Evolutionary conservation across 2,113 vertebrate species (phyloP), one percentile per base, ranked within the genome.

Genomic region (Sprattus sprattus): DNA sequence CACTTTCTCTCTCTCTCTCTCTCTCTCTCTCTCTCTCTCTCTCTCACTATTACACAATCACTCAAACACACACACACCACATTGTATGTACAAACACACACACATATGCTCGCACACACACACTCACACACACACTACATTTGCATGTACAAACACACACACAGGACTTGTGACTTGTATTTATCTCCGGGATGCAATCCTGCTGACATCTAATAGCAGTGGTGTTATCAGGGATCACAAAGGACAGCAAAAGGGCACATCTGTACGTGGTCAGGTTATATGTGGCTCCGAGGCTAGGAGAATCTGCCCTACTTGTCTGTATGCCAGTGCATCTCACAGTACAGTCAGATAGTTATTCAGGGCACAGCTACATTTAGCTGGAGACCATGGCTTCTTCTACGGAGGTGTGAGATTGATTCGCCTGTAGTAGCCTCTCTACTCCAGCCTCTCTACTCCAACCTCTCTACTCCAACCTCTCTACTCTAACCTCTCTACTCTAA

Each of bases 181-280:
- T 60, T 60, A 7, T 60, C 28, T n/a, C 60, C 7, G 1, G 22
- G 32, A 78, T 78, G 32, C 28, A 39, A 10, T 71, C 64, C 7
- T 71, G 64, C 64, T 78, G 13, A 39, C 13, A 4, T 78, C 28
- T 39, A 78, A 28, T 13, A 28, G 25, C 64, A 71, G 64, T 28
- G 64, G 71, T 78, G 10, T 32, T 16, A 39, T 39, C 32, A 4
- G 13, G 71, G 28, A 6, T 44, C 71, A 78, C 28, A 80, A 83
- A 16, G 8, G 67, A 80, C 25, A 83, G 32, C 80, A 44, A 49
- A 45, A 81, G 60, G 60, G 64, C 45, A 50, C 32, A 16, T 78
- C 71, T 78, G 71, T 13, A 78, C 78, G 46, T 78, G 84, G 46
- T 75, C n/a, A 28, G 11, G 54, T 78, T 88, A 88, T 84, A 88